Conservation (phyloP, 30 jellyfish, hydroid and myxozoan genomes). For the Haliclystus octoradiatus region DNA sequence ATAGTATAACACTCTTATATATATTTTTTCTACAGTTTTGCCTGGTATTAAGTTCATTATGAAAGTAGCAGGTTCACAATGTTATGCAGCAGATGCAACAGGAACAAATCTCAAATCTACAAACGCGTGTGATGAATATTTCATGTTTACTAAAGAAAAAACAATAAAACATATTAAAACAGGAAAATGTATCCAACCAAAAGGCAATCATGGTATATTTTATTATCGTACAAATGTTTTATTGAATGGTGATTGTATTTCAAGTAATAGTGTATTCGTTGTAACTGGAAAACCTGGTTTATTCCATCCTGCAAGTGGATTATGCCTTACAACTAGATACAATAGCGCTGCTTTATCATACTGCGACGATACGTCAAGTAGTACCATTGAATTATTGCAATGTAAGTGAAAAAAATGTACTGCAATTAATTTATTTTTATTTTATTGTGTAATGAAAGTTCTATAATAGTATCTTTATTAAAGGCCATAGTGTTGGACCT, state of each 20-base stretch:
- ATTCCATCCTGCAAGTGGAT: conserved; percentile 37
- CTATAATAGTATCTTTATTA: too few relatives aligned
- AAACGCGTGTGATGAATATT: conserved; percentile 8
- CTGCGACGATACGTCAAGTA: conserved; percentile 6
- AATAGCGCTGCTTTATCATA: conserved; percentile 1
- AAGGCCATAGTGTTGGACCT: too few relatives aligned
- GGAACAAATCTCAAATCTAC: not conserved
- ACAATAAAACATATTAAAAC: conserved; percentile 7
- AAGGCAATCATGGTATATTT: conserved; percentile 17
- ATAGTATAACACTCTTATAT: too few relatives aligned
- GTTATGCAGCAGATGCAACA: conserved; percentile 2
- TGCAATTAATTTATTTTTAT: too few relatives aligned
- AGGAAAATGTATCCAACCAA: conserved; percentile 23
- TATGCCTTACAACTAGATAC: conserved; percentile 8
- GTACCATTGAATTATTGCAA: too few relatives aligned
- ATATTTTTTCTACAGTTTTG: not conserved
- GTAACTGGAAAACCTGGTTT: conserved; percentile 10
- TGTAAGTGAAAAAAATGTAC: too few relatives aligned
- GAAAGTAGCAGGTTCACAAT: not conserved
- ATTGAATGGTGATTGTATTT: conserved; percentile 23
- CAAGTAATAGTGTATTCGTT: conserved; percentile 9
- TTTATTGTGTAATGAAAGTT: too few relatives aligned
- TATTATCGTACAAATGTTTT: conserved; percentile 5
- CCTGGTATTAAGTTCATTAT: conserved; percentile 1
- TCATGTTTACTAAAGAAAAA: conserved; percentile 1